A percentile compares a stretch with the other conserved stretches of the same genome.
Evolutionary conservation across 2,888 invertebrate genomes (phyloP).

Genomic region (Drosophila anceps): DNA sequence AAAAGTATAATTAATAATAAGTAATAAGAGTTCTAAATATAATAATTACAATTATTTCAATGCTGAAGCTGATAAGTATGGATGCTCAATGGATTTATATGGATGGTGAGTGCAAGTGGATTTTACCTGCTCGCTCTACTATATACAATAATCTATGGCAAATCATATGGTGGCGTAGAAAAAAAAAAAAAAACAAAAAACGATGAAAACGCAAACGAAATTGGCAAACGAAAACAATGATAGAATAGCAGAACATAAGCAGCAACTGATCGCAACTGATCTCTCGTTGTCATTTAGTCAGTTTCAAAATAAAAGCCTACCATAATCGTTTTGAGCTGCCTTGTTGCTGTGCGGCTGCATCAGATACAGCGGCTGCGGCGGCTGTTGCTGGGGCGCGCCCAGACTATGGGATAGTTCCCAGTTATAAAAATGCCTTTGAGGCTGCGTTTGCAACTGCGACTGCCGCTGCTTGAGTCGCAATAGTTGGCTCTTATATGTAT

Average conservation of each 20-base stretch:
- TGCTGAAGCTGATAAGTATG: conserved; percentile 42
- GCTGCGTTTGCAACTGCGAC: conserved; percentile 57
- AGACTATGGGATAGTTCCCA: conserved; percentile 75
- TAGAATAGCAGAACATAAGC: conserved; percentile 20
- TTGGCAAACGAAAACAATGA: conserved; percentile 30
- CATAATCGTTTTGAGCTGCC: conserved; percentile 81
- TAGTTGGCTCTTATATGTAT: conserved; percentile 61
- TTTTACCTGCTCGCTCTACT: conserved; percentile 47
- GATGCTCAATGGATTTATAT: conserved; percentile 5
- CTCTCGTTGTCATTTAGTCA: conserved; percentile 8
- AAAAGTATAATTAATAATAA: conserved; percentile 60
- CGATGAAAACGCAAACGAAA: conserved; percentile 23
- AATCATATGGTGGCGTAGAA: conserved; percentile 56
- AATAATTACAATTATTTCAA: conserved; percentile 64
- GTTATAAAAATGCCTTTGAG: conserved; percentile 71
- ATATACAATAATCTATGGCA: conserved; percentile 75
- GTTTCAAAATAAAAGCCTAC: conserved; percentile 67
- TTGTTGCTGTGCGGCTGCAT: conserved; percentile 63
- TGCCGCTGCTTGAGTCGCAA: conserved; percentile 63
- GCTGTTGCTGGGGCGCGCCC: conserved; percentile 67
- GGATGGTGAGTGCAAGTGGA: conserved; percentile 22
- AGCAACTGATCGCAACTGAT: conserved; percentile 4
- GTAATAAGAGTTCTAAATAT: conserved; percentile 37
- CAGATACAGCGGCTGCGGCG: conserved; percentile 58
- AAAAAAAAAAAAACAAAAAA: too few species aligned